Percentiles rank a stretch among this genome's conserved stretches.
phyloP scores from a whole-genome alignment of 2,113 vertebrate genomes.

The Fregata magnificens region DNA sequence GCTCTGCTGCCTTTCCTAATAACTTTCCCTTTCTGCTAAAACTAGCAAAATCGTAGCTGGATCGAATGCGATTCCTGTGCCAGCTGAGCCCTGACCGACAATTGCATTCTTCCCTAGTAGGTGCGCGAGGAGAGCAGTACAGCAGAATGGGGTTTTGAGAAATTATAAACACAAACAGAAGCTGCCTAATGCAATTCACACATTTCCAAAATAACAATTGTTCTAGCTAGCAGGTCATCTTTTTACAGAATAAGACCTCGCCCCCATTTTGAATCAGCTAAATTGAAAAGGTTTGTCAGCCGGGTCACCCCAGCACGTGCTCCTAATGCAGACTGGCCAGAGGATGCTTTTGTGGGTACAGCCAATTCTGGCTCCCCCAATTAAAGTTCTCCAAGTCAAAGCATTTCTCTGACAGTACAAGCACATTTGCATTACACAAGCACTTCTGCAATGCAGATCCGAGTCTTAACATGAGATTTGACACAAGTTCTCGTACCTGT shows the following conservation, averaged over 20 bases:
- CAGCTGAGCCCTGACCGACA: neutral
- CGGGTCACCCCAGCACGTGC: neutral
- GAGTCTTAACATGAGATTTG: neutral
- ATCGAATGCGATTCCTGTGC: neutral
- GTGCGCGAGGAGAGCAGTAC: neutral
- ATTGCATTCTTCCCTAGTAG: neutral
- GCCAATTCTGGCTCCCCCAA: neutral
- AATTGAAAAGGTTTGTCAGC: neutral
- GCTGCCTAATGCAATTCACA: neutral
- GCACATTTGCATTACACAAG: neutral
- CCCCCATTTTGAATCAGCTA: accelerated
- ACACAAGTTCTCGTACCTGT: neutral
- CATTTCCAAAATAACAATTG: neutral
- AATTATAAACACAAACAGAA: neutral
- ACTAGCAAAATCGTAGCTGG: neutral
- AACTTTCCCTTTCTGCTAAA: neutral
- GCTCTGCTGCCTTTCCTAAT: neutral
- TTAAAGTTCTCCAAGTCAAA: neutral
- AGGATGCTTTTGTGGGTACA: neutral
- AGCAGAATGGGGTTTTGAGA: neutral
- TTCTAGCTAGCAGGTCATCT: neutral
- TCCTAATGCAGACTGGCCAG: neutral
- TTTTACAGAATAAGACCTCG: neutral
- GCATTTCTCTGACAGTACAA: neutral
- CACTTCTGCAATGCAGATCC: neutral